These are phyloP conservation scores for Electrona antarctica DNA, from an alignment of 2,113 vertebrate genomes.

Conservation along the genomic window DNA sequence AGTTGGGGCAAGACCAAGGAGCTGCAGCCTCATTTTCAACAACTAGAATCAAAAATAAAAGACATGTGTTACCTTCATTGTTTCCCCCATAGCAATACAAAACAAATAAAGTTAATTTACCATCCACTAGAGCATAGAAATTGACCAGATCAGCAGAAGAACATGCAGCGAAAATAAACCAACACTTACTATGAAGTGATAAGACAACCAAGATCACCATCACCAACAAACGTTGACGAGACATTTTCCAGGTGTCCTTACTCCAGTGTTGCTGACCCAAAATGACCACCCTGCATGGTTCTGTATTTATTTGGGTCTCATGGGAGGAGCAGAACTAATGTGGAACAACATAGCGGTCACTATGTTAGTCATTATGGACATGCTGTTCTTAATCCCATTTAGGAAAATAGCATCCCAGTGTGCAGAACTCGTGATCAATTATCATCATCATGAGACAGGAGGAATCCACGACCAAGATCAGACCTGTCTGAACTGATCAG, in stretches of 20 bases:
- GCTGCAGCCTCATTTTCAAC: slow-evolving; percentile 70
- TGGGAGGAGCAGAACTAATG: slow-evolving; percentile 64
- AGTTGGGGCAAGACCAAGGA: slow-evolving; percentile 74
- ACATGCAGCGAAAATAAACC: not conserved
- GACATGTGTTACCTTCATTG: not conserved
- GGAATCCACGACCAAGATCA: slow-evolving; percentile 25
- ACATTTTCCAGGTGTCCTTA: slow-evolving; percentile 56
- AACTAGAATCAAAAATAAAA: slow-evolving; percentile 48
- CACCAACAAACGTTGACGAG: slow-evolving; percentile 47
- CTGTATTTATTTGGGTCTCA: slow-evolving; percentile 44
- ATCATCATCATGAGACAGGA: slow-evolving; percentile 64
- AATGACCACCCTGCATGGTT: slow-evolving; percentile 23
- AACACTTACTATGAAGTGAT: slow-evolving; percentile 70
- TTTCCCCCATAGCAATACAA: not conserved
- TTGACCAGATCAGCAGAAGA: not conserved
- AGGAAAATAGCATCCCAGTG: slow-evolving; percentile 30
- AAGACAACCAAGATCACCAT: slow-evolving; percentile 65
- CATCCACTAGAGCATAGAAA: not conserved
- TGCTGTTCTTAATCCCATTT: slow-evolving; percentile 69
- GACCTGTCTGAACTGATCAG: too few species aligned
- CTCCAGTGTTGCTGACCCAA: slow-evolving; percentile 20
- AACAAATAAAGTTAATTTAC: not conserved
- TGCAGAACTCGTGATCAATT: slow-evolving; percentile 31
- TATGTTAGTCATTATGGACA: slow-evolving; percentile 46
- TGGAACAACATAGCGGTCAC: slow-evolving; percentile 46